Conservation (phyloP, 2,888 invertebrate genomes). For the Resseliella maxima region DNA sequence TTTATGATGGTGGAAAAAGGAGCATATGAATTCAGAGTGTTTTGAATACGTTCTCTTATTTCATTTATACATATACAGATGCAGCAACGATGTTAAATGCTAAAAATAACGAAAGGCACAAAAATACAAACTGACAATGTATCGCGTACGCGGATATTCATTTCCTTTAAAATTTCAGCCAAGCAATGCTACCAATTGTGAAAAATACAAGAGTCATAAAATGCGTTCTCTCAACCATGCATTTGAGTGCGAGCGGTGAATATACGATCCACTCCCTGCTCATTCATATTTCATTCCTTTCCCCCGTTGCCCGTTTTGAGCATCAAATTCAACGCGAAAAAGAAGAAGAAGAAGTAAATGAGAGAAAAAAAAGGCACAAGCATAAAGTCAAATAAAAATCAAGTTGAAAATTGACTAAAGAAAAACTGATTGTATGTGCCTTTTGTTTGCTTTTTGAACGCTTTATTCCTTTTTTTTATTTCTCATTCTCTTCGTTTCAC, state of each 20-base stretch:
- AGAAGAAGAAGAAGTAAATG: not conserved
- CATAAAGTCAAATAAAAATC: slow-evolving; percentile 2
- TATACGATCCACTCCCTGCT: slow-evolving; percentile 34
- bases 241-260: not conserved
- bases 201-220: slow-evolving; percentile 24
- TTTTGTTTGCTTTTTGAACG: not conserved
- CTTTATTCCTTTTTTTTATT: slow-evolving; percentile 35
- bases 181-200: slow-evolving; percentile 45
- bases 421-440: slow-evolving; percentile 33
- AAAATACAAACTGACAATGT: slow-evolving; percentile 15
- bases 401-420: slow-evolving; percentile 9
- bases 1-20: slow-evolving; percentile 26
- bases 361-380: not conserved
- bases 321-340: not conserved
- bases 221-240: slow-evolving; percentile 47
- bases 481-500: not conserved
- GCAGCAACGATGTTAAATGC: not conserved
- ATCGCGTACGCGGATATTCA: slow-evolving; percentile 49
- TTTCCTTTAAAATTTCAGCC: slow-evolving; percentile 49
- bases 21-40: not conserved
- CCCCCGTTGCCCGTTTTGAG: not conserved
- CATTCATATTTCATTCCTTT: not conserved
- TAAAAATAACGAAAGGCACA: slow-evolving; percentile 53
- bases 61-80: not conserved
- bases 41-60: not conserved